phyloP scores from a whole-genome alignment of 2,113 vertebrate species.

The Diadophis punctatus region DNA sequence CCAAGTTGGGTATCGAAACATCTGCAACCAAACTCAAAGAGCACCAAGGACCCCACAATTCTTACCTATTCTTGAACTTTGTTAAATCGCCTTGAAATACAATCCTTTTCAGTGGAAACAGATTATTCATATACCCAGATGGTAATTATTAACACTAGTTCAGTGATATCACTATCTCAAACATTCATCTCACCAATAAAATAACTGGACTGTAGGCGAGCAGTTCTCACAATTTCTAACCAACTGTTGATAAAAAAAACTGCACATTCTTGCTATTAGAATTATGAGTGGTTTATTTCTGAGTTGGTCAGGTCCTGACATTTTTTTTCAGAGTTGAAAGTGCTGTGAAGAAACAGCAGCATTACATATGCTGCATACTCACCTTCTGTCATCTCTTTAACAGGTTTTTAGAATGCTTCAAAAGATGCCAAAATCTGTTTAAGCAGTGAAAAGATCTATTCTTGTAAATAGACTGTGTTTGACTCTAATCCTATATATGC shows the following conservation, averaged over 20 bases:
- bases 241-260: not conserved
- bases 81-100: not conserved
- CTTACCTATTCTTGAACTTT: not conserved
- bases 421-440: not conserved
- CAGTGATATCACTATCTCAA: not conserved
- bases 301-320: not conserved
- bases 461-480: not conserved
- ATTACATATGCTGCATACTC: not conserved
- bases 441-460: too few relatives aligned
- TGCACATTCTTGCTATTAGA: accelerated
- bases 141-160: too few relatives aligned
- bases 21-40: not conserved
- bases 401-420: not conserved
- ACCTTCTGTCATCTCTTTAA: not conserved
- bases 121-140: not conserved
- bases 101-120: not conserved
- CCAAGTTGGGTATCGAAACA: not conserved
- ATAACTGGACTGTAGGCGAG: not conserved
- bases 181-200: not conserved
- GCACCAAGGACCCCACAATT: not conserved
- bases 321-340: not conserved
- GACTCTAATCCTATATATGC: not conserved
- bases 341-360: not conserved
- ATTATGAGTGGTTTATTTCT: not conserved
- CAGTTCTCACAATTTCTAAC: not conserved